phyloP scores from a whole-genome alignment of 2,888 invertebrate genomes.

The Caenorhabditis japonica region DNA sequence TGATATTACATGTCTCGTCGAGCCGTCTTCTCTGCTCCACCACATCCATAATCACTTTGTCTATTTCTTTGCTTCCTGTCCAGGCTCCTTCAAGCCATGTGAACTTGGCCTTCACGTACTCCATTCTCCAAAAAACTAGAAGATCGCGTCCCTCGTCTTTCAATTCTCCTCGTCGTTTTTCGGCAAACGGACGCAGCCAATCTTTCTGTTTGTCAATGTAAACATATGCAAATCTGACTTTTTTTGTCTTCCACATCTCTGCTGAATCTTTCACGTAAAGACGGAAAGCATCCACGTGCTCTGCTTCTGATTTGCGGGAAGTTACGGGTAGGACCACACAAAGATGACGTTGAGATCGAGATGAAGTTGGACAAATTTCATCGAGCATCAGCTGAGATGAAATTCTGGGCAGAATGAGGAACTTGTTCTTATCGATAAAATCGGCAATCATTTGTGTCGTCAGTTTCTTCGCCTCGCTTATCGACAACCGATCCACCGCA shows the following conservation, averaged over 20 bases:
- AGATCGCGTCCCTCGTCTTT: slow-evolving; percentile 60
- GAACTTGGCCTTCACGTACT: slow-evolving; percentile 69
- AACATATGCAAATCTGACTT: slow-evolving; percentile 64
- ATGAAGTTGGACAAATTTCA: slow-evolving; percentile 78
- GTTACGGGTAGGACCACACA: slow-evolving; percentile 71
- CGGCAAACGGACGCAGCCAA: slow-evolving; percentile 70
- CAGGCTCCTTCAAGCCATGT: slow-evolving; percentile 69
- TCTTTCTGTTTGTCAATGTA: slow-evolving; percentile 66
- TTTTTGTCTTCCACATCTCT: slow-evolving; percentile 34
- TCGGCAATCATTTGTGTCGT: slow-evolving; percentile 75
- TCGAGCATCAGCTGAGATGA: slow-evolving; percentile 78
- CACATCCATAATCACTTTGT: slow-evolving; percentile 56
- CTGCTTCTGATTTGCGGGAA: slow-evolving; percentile 49
- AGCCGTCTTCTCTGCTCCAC: slow-evolving; percentile 56
- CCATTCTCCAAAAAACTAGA: slow-evolving; percentile 73
- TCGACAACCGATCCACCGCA: slow-evolving; percentile 66
- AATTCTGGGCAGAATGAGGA: slow-evolving; percentile 78
- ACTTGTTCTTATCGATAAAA: slow-evolving; percentile 78
- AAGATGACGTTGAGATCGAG: slow-evolving; percentile 65
- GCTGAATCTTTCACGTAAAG: slow-evolving; percentile 57
- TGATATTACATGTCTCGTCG: slow-evolving; percentile 55
- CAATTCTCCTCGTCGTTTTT: slow-evolving; percentile 51
- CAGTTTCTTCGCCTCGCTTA: slow-evolving; percentile 64
- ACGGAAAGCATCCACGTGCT: slow-evolving; percentile 63
- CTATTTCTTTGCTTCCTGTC: slow-evolving; percentile 59